These are phyloP conservation scores for Listronotus oregonensis DNA, from an alignment of 1,140 invertebrate species.

Conservation along the genomic window DNA sequence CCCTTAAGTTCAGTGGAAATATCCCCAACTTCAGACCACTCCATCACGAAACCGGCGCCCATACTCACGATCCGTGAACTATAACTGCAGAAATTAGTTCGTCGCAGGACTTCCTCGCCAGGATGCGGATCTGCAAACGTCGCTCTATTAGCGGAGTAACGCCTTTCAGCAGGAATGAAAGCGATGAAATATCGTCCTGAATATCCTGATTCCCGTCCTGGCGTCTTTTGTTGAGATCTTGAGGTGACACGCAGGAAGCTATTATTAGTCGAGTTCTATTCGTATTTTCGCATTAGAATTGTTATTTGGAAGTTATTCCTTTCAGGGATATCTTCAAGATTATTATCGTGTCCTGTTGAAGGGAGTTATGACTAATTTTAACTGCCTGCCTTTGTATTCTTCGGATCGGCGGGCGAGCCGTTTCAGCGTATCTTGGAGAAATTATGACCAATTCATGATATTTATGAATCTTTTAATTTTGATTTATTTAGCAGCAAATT, in stretches of 20 bases:
- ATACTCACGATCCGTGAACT: constrained; percentile 23
- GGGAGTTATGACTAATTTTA: constrained; percentile 26
- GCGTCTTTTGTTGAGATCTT: constrained; percentile 36
- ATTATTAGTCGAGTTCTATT: constrained; percentile 31
- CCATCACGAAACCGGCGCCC: constrained; percentile 12
- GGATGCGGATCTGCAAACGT: constrained; percentile 30
- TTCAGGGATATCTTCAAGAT: constrained; percentile 25
- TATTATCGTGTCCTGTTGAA: constrained; percentile 18
- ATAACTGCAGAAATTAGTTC: constrained; percentile 25
- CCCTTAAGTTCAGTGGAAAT: too few species aligned
- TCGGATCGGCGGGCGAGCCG: too few species aligned
- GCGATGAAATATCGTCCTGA: constrained; percentile 19
- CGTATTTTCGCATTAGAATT: constrained; percentile 24
- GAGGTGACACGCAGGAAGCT: constrained; percentile 33
- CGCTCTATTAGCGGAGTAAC: constrained; percentile 21
- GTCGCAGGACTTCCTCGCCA: constrained; percentile 29
- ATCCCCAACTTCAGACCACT: constrained; percentile 2
- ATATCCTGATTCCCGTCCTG: constrained; percentile 19
- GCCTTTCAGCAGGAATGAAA: constrained; percentile 25
- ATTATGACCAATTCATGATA: too few species aligned
- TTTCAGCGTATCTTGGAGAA: too few species aligned
- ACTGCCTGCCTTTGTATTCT: constrained; percentile 9
- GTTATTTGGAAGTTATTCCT: constrained; percentile 30
- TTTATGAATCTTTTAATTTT: too few species aligned
- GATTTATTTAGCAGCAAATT: too few species aligned